Percentiles rank a stretch among this genome's conserved stretches.
Conservation (phyloP, 2,113 vertebrate species). For the Dermatemys mawii region DNA sequence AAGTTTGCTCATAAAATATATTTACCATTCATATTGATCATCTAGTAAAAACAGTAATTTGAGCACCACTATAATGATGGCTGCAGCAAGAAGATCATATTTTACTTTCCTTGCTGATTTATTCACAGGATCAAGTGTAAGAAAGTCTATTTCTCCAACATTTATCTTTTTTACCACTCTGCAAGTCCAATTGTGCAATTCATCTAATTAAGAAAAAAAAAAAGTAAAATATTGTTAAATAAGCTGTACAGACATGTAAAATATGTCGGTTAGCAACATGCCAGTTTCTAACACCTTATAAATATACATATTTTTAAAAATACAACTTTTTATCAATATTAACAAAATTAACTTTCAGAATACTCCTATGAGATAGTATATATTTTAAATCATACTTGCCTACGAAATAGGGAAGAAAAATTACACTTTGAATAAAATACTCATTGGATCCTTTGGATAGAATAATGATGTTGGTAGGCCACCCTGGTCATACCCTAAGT, state of each 20-base stretch:
- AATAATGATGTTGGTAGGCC: background rate
- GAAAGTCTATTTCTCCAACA: conserved; percentile 71
- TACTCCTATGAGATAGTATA: background rate
- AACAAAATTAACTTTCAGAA: background rate
- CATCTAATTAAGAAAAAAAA: conserved; percentile 75
- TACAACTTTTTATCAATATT: background rate
- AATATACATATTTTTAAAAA: background rate
- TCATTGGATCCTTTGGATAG: background rate
- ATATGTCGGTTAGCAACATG: background rate
- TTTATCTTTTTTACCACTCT: conserved; percentile 77
- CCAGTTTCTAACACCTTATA: background rate
- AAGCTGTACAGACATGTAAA: background rate
- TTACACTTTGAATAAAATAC: background rate
- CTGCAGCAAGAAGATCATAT: conserved; percentile 87
- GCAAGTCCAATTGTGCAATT: conserved; percentile 85
- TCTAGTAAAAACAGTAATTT: conserved; percentile 91
- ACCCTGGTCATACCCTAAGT: background rate
- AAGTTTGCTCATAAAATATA: background rate
- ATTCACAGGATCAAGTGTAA: conserved; percentile 79
- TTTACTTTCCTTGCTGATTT: conserved; percentile 69
- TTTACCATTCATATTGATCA: conserved; percentile 90
- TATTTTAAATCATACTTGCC: too few relatives aligned
- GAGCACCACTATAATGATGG: conserved; percentile 86
- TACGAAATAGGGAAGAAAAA: background rate
- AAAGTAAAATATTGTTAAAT: conserved; percentile 13